A percentile compares a stretch with the other conserved stretches of the same genome.
phyloP scores from a whole-genome alignment of 2,797 vertebrate genomes.

The Spinibarbus caldwelli region DNA sequence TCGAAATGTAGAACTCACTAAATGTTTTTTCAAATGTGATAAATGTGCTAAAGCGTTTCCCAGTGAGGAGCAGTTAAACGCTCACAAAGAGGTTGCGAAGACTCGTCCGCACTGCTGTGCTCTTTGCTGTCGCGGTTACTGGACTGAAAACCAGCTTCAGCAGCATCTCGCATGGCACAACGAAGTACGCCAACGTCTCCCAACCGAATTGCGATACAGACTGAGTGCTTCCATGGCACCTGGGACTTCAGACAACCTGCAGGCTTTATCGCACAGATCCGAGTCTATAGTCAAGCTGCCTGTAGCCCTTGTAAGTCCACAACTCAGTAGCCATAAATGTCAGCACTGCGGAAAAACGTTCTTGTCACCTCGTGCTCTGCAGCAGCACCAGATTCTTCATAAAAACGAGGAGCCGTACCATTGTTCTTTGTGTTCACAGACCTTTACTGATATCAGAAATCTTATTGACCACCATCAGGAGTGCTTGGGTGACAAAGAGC shows the following conservation, averaged over 20 bases:
- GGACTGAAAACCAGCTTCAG: slow-evolving; percentile 80
- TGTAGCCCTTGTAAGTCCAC: slow-evolving; percentile 31
- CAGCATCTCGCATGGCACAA: slow-evolving; percentile 84
- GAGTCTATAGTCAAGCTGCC: slow-evolving; percentile 23
- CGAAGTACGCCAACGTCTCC: slow-evolving; percentile 78
- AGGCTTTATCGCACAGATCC: slow-evolving; percentile 34
- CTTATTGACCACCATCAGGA: slow-evolving; percentile 78
- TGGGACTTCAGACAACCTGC: slow-evolving; percentile 57
- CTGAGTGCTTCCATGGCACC: slow-evolving; percentile 69
- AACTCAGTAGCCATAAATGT: slow-evolving; percentile 71
- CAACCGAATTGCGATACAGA: slow-evolving; percentile 78
- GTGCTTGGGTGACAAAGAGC: slow-evolving; percentile 66
- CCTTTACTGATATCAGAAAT: slow-evolving; percentile 72
- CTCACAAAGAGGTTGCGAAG: slow-evolving; percentile 72
- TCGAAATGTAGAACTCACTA: slow-evolving; percentile 62
- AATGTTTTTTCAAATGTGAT: slow-evolving; percentile 79
- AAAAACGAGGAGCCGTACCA: slow-evolving; percentile 64
- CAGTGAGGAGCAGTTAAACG: slow-evolving; percentile 71
- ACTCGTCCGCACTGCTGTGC: slow-evolving; percentile 76
- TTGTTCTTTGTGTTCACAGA: slow-evolving; percentile 74
- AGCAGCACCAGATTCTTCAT: slow-evolving; percentile 70
- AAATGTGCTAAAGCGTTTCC: slow-evolving; percentile 83
- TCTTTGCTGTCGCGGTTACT: slow-evolving; percentile 81
- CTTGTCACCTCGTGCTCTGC: slow-evolving; percentile 67
- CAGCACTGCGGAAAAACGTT: slow-evolving; percentile 75